A percentile compares a stretch with the other conserved stretches of the same genome.
These are phyloP conservation scores for Caerostris extrusa DNA, from an alignment of 1,140 invertebrate species.

Conservation along the genomic window DNA sequence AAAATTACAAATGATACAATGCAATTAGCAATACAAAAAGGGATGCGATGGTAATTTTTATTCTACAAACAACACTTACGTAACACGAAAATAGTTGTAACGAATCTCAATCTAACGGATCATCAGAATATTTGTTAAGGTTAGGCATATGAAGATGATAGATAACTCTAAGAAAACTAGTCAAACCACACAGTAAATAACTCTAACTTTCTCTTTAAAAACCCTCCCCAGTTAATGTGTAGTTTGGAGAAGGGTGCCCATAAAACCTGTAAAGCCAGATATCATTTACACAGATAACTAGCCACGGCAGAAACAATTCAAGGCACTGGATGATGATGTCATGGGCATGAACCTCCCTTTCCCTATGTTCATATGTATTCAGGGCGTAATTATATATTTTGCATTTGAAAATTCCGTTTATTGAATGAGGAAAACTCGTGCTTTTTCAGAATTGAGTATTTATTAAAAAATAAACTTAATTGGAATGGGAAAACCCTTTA, in stretches of 20 bases:
- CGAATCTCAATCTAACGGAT: neutral
- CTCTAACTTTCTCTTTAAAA: neutral
- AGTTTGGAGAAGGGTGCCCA: neutral
- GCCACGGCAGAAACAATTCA: neutral
- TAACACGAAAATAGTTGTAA: no score
- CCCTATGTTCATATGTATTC: neutral
- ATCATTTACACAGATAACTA: constrained; percentile 13
- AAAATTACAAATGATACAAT: no score
- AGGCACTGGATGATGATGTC: neutral
- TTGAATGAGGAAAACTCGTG: neutral
- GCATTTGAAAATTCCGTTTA: no score
- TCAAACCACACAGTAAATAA: constrained; percentile 16
- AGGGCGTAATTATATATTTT: neutral
- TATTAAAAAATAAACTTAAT: no score
- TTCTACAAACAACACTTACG: no score
- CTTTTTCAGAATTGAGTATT: neutral
- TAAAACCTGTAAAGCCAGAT: neutral
- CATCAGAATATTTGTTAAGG: neutral
- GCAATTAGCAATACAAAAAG: no score
- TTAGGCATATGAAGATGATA: neutral
- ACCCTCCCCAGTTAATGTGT: neutral
- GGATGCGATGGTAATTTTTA: no score
- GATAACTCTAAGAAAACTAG: neutral
- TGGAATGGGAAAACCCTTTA: no score
- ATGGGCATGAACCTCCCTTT: neutral